phyloP scores from a whole-genome alignment of 2,888 invertebrate genomes.

The Oligia fasciuncula region DNA sequence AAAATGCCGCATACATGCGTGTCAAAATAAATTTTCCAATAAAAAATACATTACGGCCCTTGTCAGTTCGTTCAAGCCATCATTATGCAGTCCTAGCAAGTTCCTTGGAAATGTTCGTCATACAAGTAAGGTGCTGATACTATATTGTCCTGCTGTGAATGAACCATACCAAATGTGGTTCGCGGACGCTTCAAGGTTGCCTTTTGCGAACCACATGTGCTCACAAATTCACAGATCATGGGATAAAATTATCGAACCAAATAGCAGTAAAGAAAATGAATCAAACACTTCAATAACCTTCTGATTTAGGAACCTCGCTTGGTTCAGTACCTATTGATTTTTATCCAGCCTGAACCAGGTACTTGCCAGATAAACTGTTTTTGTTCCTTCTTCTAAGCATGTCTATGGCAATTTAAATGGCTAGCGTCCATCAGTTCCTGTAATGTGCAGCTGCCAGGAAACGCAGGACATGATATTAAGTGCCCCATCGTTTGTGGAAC shows the following conservation, averaged over 20 bases:
- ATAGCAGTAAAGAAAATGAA: not conserved
- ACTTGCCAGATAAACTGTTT: not conserved
- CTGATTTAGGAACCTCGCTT: not conserved
- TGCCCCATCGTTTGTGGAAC: no score
- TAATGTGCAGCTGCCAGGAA: no score
- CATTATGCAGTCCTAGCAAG: not conserved
- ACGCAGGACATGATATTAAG: no score
- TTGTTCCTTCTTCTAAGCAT: no score
- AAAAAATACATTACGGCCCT: not conserved
- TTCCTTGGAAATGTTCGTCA: conserved; percentile 6
- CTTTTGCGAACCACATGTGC: conserved; percentile 5
- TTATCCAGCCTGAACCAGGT: not conserved
- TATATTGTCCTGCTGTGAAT: not conserved
- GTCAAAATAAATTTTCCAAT: not conserved
- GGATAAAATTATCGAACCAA: not conserved
- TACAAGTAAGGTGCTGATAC: not conserved
- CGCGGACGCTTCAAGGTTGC: conserved; percentile 11
- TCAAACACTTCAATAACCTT: not conserved
- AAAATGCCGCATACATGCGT: not conserved
- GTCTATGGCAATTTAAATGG: no score
- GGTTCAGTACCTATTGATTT: not conserved
- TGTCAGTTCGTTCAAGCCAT: not conserved
- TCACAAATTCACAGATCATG: not conserved
- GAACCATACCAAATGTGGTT: not conserved
- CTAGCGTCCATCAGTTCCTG: no score